Conservation (phyloP, 2,888 invertebrate genomes). For the Bembecia ichneumoniformis region DNA sequence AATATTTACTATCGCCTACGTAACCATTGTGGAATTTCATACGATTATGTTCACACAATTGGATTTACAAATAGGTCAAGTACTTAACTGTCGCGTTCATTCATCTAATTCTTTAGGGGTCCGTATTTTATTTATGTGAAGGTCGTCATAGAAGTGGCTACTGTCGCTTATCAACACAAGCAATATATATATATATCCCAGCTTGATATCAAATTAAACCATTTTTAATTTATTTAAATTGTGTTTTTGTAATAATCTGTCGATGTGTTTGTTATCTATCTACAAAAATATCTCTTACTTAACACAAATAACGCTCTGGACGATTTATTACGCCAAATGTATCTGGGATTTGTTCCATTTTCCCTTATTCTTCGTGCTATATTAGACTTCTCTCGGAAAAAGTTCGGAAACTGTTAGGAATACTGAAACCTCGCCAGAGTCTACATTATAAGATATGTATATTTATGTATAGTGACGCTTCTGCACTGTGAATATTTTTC, state of each 20-base stretch:
- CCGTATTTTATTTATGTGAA: background rate
- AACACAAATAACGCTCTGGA: background rate
- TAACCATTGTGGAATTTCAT: background rate
- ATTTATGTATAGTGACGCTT: no score
- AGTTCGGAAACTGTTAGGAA: background rate
- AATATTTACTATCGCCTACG: conserved; percentile 1
- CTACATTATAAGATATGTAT: no score
- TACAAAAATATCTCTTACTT: no score
- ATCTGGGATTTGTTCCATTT: background rate
- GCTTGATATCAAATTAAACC: no score
- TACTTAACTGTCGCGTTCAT: background rate
- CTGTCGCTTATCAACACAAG: no score
- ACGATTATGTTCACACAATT: background rate
- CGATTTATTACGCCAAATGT: background rate
- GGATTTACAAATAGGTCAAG: background rate
- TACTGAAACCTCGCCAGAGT: background rate
- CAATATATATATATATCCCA: no score
- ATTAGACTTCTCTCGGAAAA: background rate
- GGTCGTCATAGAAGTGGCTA: no score
- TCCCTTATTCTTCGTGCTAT: background rate
- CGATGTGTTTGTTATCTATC: no score
- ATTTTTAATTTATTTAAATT: no score
- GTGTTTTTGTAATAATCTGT: no score
- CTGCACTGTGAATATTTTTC: no score
- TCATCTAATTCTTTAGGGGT: background rate